A percentile compares a stretch with the other conserved stretches of the same genome.
phyloP scores from a whole-genome alignment of 2,113 vertebrate species.

The Mustelus asterias region DNA sequence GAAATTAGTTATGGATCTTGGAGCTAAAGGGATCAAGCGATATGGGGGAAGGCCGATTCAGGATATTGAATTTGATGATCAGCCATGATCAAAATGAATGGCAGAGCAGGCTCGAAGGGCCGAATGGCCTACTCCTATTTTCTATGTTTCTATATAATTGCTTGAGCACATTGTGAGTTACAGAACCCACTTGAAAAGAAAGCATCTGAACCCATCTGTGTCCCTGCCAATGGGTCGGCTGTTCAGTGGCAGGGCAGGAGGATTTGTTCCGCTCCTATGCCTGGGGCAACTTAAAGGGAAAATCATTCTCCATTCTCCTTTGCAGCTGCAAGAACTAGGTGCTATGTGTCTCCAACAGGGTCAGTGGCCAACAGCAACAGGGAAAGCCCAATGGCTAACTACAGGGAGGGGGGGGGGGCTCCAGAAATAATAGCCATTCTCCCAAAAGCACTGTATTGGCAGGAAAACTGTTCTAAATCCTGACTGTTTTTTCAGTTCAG shows the following conservation, averaged over 20 bases:
- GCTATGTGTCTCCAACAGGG: not conserved
- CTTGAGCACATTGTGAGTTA: not conserved
- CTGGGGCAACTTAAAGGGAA: not conserved
- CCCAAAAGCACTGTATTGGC: too few relatives aligned
- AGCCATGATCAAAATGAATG: too few relatives aligned
- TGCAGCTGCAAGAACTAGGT: not conserved
- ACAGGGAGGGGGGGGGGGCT: not conserved
- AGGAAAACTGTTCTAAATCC: too few relatives aligned
- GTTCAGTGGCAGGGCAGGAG: not conserved
- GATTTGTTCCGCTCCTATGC: not conserved
- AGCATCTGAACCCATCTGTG: not conserved
- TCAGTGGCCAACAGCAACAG: not conserved
- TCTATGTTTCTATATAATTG: too few relatives aligned
- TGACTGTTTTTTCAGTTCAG: too few relatives aligned
- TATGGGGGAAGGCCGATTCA: too few relatives aligned
- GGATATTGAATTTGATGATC: too few relatives aligned
- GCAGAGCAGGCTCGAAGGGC: too few relatives aligned
- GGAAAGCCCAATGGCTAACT: not conserved
- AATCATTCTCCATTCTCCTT: not conserved
- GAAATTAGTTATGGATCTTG: too few relatives aligned
- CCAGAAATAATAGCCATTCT: too few relatives aligned
- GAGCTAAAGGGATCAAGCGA: too few relatives aligned
- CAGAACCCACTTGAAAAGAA: not conserved
- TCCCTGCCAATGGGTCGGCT: not conserved
- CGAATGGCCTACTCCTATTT: too few relatives aligned